Evolutionary conservation across 2,888 invertebrate species (phyloP).

Genomic region (Ennomos erosarius): DNA sequence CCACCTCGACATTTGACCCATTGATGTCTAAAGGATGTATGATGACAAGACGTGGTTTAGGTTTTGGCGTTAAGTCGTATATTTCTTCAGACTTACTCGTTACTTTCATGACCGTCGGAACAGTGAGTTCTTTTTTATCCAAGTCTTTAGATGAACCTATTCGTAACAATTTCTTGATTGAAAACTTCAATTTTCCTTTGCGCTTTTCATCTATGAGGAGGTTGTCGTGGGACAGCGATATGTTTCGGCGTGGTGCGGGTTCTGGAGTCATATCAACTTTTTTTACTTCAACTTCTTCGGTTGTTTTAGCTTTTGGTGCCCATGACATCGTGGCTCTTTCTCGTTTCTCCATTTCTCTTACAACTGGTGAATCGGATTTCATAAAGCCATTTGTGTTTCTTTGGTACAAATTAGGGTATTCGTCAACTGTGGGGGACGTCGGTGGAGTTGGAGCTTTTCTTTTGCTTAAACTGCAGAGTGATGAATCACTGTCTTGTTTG

Average conservation of each 20-base stretch:
- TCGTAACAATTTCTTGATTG: constrained; percentile 92
- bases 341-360: constrained; percentile 90
- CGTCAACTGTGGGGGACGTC: constrained; percentile 76
- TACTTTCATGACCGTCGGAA: constrained; percentile 74
- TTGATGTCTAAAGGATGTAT: constrained; percentile 95
- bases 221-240: constrained; percentile 92
- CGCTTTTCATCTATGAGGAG: constrained; percentile 87
- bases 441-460: constrained; percentile 92
- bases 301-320: constrained; percentile 59
- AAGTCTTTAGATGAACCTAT: constrained; percentile 91
- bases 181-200: constrained; percentile 90
- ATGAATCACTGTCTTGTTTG: constrained; percentile 85
- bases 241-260: constrained; percentile 88
- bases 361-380: constrained; percentile 88
- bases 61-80: constrained; percentile 84
- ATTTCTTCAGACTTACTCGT: constrained; percentile 84
- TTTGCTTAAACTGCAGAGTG: constrained; percentile 86
- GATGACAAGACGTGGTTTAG: constrained; percentile 92
- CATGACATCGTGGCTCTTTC: constrained; percentile 84
- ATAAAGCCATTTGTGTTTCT: constrained; percentile 83
- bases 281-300: constrained; percentile 67
- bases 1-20: constrained; percentile 92
- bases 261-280: constrained; percentile 82
- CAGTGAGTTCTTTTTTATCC: constrained; percentile 82
- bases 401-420: constrained; percentile 84